Evolutionary conservation across 2,797 vertebrate species (phyloP), one percentile per base, ranked within the genome.

Genomic region (Sorex maritimensis): DNA sequence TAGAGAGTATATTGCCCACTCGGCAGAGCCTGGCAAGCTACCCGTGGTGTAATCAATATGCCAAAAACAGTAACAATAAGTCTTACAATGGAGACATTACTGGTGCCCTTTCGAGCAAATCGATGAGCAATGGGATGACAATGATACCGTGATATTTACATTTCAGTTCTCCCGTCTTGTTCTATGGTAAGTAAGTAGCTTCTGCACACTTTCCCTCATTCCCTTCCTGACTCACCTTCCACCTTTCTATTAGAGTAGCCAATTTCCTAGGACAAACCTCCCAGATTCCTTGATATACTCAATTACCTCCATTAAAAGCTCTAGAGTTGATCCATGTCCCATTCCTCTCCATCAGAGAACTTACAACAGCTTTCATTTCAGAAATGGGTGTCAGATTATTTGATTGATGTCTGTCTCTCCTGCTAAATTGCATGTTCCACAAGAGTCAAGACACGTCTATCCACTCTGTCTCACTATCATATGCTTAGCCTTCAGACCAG

Each of bases 221-320:
- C 21, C 34, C 10, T 63, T 19, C 14, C 30, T 41, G 30, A 61
- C 23, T 24, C 28, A 41, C 34, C 24, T 69, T 87, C 17, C 28
- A 41, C 34, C 24, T 68, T 87, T 15, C 34, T 26, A 4, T 79
- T 26, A 58, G 21, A 58, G 58, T 61, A 30, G 68, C 41, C 77
- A 87, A 10, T 75, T 88, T 91, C 63, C 26, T 26, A 84, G 78
- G 30, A 23, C n/a, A 68, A 21, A 68, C 38, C 78, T 92, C 46
- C n/a, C 68, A 84, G 49, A 49, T 13, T 85, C n/a, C 49, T 73
- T 30, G 30, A 52, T 24, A 9, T 9, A n/a, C 15, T 30, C 61
- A 49, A 10, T 9, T 24, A 2, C 1, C 4, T 12, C 41, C 30
- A 30, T 74, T 63, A 58, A 80, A 55, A n/a, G 17, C 19, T 79